Base-by-base conservation (phyloP, 2,113 vertebrate genomes). In the Spea bombifrons region DNA sequence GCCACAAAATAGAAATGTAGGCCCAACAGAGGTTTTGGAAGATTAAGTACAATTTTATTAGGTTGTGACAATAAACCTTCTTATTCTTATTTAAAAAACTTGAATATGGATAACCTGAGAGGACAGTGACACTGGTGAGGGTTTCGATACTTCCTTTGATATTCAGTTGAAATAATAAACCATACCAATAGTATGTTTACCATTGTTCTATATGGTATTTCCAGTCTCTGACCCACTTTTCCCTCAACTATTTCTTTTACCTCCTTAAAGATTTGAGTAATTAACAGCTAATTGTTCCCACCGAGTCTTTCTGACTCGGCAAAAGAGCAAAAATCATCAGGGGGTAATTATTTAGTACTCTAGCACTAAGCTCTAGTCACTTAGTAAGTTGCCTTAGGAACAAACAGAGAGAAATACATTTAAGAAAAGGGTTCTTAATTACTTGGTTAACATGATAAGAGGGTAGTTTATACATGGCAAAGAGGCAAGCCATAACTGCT, bases 281-380 rank as follows among this genome's bases (percentile, higher is more conserved):
- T 80, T 80, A 80, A 74, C 71, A 68, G 44, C 78, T 80, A 80
- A 80, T 80, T 80, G 74, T 80, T 74, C 78, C 78, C 78, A 80
- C 78, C 61, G 78, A 80, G 78, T 73, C 52, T 67, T 79, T 80
- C 71, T 80, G 78, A 80, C 78, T 80, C 78, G 71, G 78, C 78
- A 80, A 80, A 80, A 80, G 78, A 80, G 78, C 78, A 80, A 80
- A 80, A 80, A 80, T 73, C 78, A 80, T 74, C 65, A 80, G 78
- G 78, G 78, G 78, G 78, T 80, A 80, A 80, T 80, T 80, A 80
- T 80, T 80, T 80, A 80, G 78, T 80, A 68, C 78, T 80, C 78
- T 80, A 68, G 71, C 78, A 66, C 78, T 80, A 74, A 80, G 78
- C 78, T 80, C 64, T 80, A 80, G 71, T 80, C 78, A 80, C 78